phyloP scores from a whole-genome alignment of 2,888 invertebrate genomes.

The Sturmia bella region DNA sequence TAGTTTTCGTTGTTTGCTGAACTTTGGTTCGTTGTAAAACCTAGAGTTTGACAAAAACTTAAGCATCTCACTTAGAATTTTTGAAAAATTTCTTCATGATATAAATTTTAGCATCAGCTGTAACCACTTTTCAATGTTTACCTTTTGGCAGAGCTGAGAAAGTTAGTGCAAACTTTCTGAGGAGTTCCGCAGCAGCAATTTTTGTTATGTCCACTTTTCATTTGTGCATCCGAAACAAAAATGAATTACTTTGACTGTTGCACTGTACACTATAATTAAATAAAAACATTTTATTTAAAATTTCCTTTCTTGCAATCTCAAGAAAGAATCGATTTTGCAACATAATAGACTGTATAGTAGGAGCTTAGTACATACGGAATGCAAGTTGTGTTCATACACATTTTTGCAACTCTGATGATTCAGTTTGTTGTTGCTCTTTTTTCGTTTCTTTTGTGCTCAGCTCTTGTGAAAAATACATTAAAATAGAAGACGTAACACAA shows the following conservation, averaged over 20 bases:
- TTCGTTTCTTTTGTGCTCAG: slow-evolving; percentile 3
- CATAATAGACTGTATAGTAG: too few species aligned
- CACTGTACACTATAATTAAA: too few species aligned
- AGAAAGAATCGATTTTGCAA: too few species aligned
- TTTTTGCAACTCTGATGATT: slow-evolving; percentile 4
- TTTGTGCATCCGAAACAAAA: too few species aligned
- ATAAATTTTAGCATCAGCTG: slow-evolving; percentile 21
- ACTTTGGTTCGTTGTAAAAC: slow-evolving; percentile 69
- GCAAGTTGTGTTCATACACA: too few species aligned
- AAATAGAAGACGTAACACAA: slow-evolving; percentile 49
- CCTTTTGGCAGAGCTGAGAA: neutral
- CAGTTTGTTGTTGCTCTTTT: slow-evolving; percentile 11
- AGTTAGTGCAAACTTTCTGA: too few species aligned
- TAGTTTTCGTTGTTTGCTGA: slow-evolving; percentile 43
- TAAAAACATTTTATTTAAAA: too few species aligned
- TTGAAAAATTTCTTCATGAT: neutral
- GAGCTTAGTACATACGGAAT: too few species aligned
- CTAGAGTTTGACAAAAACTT: slow-evolving; percentile 69
- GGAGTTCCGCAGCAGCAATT: too few species aligned
- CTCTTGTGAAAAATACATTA: slow-evolving; percentile 47
- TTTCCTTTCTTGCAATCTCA: too few species aligned
- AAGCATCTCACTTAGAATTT: slow-evolving; percentile 30
- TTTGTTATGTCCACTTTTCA: too few species aligned
- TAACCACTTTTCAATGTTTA: neutral
- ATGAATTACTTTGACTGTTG: too few species aligned